Evolutionary conservation across 2,888 invertebrate genomes (phyloP), one percentile per base, ranked within the genome.

Genomic region (Myopa testacea): DNA sequence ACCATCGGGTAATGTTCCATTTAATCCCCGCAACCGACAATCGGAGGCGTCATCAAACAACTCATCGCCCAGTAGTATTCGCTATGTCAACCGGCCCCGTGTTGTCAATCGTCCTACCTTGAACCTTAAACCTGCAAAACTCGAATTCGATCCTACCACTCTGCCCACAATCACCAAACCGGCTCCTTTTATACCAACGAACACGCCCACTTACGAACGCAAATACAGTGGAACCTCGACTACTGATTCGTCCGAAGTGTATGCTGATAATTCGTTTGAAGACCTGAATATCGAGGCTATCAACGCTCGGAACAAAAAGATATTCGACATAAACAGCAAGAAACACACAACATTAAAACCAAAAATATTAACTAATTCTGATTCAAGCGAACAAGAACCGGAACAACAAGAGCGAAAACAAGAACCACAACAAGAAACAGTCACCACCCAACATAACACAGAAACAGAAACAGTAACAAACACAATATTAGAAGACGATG

Each of bases 261-360:
- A 77, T 67, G 81, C 81, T 74, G 88, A 88, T 75, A 88, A 86
- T 38, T 84, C 87, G 8, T 83, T 87, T 52, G 89, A 90, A 81
- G 90, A 90, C 76, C 84, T 91, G 8, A 89, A 91, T 81, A 88
- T 90, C 52, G 90, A 91, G 83, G 91, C 90, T 10, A 84, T 91
- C 34, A 91, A 90, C 85, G 90, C 90, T 58, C 89, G 91, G 81
- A 91, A 91, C 80, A 91, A 91, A 82, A 91, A 91, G 84, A 87
- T 92, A 71, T 92, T 91, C 80, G 87, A 89, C 79, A 89, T 88
- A 79, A 87, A 90, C 80, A 90, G 88, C 83, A 89, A 89, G 78
- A 89, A 89, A 84, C 89, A 89, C 81, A 87, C 89, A 70, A 85
- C 87, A n/a, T 81, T 85, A 14, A 88, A 85, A 80, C 87, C 87